phyloP scores from a whole-genome alignment of 2,888 invertebrate genomes.

The Auanema freiburgensis region DNA sequence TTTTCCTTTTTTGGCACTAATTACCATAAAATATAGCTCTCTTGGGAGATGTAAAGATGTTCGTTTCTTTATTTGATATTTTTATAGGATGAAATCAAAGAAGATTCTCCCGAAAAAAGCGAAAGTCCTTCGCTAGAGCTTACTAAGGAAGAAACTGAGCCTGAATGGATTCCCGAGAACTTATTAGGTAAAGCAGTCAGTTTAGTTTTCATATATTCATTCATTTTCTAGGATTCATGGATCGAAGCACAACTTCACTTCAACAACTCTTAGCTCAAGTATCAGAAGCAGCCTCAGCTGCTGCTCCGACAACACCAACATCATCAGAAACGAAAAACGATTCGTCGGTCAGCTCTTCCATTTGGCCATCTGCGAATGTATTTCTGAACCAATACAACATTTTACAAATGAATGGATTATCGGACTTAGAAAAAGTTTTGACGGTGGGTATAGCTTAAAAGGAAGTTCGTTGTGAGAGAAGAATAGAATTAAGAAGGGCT shows the following conservation, averaged over 20 bases:
- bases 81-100: not conserved
- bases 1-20: too few relatives aligned
- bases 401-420: constrained; percentile 47
- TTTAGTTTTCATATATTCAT: not conserved
- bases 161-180: constrained; percentile 44
- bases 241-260: constrained; percentile 35
- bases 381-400: constrained; percentile 50
- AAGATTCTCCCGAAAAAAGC: constrained; percentile 16
- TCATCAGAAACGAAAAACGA: constrained; percentile 21
- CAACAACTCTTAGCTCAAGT: constrained; percentile 33
- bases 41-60: too few relatives aligned
- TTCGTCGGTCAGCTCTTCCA: constrained; percentile 32
- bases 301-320: constrained; percentile 16
- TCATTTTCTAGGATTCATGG: constrained; percentile 28
- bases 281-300: constrained; percentile 10
- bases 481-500: not conserved
- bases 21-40: too few relatives aligned
- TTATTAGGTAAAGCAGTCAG: constrained; percentile 23
- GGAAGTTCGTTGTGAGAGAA: too few relatives aligned
- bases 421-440: constrained; percentile 49
- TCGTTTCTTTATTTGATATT: not conserved
- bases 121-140: constrained; percentile 46
- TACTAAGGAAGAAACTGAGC: constrained; percentile 25
- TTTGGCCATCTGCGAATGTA: constrained; percentile 44
- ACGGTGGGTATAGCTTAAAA: constrained; percentile 32